Evolutionary conservation across 2,113 vertebrate genomes (phyloP).

Genomic region (Sapajus apella): DNA sequence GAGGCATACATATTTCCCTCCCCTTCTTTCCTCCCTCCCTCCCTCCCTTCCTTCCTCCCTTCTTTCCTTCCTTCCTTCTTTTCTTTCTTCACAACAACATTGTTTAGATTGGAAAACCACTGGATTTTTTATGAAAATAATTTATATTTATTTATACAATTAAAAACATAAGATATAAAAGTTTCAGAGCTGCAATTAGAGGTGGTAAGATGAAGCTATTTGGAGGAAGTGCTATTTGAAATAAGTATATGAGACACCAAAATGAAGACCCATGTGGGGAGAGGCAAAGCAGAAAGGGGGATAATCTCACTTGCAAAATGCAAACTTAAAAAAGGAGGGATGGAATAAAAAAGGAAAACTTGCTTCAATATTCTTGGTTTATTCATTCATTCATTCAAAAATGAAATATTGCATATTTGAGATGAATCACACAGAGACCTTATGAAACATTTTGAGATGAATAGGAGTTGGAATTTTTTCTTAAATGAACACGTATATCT

Average conservation of each 20-base stretch:
- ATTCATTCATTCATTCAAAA: not conserved
- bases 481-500: not conserved
- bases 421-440: not conserved
- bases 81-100: not conserved
- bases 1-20: not conserved
- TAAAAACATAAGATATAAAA: not conserved
- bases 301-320: fast-evolving
- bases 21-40: fast-evolving
- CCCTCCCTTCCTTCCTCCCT: fast-evolving
- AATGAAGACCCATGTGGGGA: not conserved
- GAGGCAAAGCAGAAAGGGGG: fast-evolving
- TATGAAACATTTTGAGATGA: not conserved
- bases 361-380: not conserved
- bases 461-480: not conserved
- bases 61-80: not conserved
- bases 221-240: not conserved
- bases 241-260: not conserved
- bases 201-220: not conserved
- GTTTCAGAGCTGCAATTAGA: not conserved
- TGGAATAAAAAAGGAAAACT: too few species aligned
- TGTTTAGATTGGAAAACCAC: not conserved
- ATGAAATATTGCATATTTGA: not conserved
- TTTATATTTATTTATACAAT: not conserved
- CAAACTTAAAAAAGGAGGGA: not conserved
- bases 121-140: not conserved